A percentile compares a stretch with the other conserved stretches of the same genome.
These are phyloP conservation scores for Tridacna gigas DNA, from an alignment of 2,888 invertebrate species.

Conservation along the genomic window DNA sequence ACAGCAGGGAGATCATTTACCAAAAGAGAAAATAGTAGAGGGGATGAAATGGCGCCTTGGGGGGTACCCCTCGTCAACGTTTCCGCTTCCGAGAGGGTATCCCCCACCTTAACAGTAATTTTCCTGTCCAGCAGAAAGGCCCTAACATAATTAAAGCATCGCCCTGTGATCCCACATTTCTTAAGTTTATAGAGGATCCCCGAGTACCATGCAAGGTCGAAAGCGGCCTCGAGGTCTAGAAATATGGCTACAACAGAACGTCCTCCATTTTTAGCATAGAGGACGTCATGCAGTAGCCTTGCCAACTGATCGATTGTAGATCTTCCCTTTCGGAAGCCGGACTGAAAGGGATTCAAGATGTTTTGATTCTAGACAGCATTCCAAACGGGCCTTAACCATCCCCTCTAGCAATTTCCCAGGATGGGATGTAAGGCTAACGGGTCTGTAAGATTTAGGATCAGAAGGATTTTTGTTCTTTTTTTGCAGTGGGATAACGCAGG, in stretches of 20 bases:
- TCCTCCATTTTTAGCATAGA: neutral
- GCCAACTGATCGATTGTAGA: constrained; percentile 17
- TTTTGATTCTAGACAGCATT: constrained; percentile 17
- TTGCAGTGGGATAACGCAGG: constrained; percentile 29
- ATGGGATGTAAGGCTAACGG: constrained; percentile 37
- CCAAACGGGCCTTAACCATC: constrained; percentile 21
- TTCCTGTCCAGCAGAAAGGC: constrained; percentile 25
- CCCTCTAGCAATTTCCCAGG: constrained; percentile 29
- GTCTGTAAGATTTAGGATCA: constrained; percentile 34
- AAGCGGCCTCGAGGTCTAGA: constrained; percentile 22
- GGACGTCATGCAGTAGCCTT: constrained; percentile 14
- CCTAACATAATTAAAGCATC: constrained; percentile 31
- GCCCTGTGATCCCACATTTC: constrained; percentile 34
- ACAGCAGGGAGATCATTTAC: constrained; percentile 34
- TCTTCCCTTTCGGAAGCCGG: constrained; percentile 21
- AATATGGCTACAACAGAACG: constrained; percentile 19
- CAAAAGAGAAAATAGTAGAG: constrained; percentile 30
- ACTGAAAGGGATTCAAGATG: constrained; percentile 19
- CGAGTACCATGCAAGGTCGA: constrained; percentile 21
- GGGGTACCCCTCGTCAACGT: constrained; percentile 4
- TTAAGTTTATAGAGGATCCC: constrained; percentile 31
- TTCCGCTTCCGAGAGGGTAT: constrained; percentile 9
- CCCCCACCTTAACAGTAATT: constrained; percentile 27
- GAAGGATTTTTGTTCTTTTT: constrained; percentile 7
- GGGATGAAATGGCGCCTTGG: constrained; percentile 30